Evolutionary conservation across 2,888 invertebrate species (phyloP).

Genomic region (Conops quadrifasciatus): DNA sequence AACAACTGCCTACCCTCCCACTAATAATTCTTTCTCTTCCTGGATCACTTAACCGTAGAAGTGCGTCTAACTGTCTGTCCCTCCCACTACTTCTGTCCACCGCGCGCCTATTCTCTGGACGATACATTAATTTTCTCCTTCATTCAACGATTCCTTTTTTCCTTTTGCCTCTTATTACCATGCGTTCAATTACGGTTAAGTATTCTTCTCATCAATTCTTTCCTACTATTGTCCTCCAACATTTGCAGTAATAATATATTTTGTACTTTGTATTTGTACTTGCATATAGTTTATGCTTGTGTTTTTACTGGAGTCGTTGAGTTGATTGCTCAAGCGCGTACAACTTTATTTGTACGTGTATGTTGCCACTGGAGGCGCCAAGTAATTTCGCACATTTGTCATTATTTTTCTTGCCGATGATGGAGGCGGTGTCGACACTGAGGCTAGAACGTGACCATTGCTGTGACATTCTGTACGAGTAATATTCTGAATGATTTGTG

Average conservation of each 20-base stretch:
- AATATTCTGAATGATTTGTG: not conserved
- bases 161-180: slow-evolving; percentile 9
- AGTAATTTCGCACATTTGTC: slow-evolving; percentile 21
- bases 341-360: not conserved
- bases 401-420: not conserved
- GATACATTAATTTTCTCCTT: too few species aligned
- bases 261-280: not conserved
- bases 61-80: too few species aligned
- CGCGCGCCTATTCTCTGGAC: too few species aligned
- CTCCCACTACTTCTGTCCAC: too few species aligned
- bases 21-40: too few species aligned
- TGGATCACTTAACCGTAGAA: too few species aligned
- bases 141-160: not conserved
- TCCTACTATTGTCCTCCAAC: not conserved
- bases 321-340: too few species aligned
- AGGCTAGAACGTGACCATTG: slow-evolving; percentile 8
- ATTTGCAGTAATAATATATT: not conserved
- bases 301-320: too few species aligned
- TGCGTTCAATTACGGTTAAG: not conserved
- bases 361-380: slow-evolving; percentile 24
- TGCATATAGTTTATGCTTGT: not conserved
- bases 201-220: too few species aligned
- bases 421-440: not conserved
- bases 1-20: too few species aligned
- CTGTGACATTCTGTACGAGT: slow-evolving; percentile 22